phyloP scores from a whole-genome alignment of 2,888 invertebrate genomes.

The Drosophila nigricruria region DNA sequence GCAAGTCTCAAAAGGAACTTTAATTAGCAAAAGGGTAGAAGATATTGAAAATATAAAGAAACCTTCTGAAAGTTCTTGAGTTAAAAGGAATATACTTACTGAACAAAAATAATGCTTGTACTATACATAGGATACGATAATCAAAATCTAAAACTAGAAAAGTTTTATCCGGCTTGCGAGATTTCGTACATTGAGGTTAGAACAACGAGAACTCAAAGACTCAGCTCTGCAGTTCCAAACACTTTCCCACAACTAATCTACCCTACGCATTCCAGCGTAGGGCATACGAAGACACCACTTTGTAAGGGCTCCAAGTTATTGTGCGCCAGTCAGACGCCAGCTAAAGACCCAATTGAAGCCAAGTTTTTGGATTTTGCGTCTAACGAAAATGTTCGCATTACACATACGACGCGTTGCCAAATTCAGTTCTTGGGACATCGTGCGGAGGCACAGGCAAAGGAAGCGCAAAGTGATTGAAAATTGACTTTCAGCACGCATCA shows the following conservation, averaged over 20 bases:
- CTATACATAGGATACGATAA: too few relatives aligned
- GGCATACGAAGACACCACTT: neutral
- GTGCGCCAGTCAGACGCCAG: conserved; percentile 55
- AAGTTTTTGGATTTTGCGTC: conserved; percentile 24
- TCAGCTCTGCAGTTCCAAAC: neutral
- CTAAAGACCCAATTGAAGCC: conserved; percentile 25
- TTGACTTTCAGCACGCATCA: conserved; percentile 48
- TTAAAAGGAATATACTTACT: too few relatives aligned
- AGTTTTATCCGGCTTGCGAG: too few relatives aligned
- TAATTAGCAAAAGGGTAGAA: too few relatives aligned
- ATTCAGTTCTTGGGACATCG: conserved; percentile 22
- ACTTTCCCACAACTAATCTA: neutral
- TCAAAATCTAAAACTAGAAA: neutral
- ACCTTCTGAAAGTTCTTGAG: too few relatives aligned
- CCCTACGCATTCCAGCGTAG: neutral
- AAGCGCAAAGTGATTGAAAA: conserved; percentile 30
- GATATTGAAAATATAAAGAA: too few relatives aligned
- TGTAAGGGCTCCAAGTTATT: neutral
- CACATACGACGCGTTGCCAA: conserved; percentile 41
- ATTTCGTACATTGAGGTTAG: too few relatives aligned
- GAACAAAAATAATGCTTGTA: too few relatives aligned
- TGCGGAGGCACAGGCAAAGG: neutral
- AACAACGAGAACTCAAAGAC: neutral
- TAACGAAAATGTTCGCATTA: conserved; percentile 30
- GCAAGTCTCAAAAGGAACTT: neutral